A percentile compares a stretch with the other conserved stretches of the same genome.
Conservation (phyloP, 2,113 vertebrate genomes). For the Damaliscus lunatus region DNA sequence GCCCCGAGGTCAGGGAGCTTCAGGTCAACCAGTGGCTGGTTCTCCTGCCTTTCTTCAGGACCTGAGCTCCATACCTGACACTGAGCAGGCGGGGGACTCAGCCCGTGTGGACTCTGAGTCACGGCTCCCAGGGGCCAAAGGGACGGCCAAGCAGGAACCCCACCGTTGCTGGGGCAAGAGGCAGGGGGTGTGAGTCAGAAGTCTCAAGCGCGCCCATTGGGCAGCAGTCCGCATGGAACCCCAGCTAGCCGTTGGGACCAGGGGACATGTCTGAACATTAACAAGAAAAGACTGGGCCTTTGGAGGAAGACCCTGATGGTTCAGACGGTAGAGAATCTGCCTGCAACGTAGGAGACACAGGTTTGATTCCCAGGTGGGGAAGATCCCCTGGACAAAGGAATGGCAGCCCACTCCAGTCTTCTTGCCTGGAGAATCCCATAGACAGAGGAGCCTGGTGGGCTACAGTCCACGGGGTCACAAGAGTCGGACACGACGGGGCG, state of each 20-base stretch:
- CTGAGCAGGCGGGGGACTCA: not conserved
- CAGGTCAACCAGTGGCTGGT: not conserved
- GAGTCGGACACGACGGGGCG: not conserved
- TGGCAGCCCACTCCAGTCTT: not conserved
- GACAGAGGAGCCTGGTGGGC: not conserved
- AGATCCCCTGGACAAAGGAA: not conserved
- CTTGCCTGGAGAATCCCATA: not conserved
- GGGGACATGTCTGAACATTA: not conserved
- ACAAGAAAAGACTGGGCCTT: not conserved
- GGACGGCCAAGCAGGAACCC: no score
- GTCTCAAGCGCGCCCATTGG: no score
- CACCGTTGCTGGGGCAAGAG: accelerated
- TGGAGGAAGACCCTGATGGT: not conserved
- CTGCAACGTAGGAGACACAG: not conserved
- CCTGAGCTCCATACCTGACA: not conserved
- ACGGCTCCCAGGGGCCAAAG: not conserved
- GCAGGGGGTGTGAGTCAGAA: no score
- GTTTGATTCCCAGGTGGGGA: not conserved
- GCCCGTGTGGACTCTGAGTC: not conserved
- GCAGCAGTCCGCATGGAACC: not conserved
- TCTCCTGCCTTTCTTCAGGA: not conserved
- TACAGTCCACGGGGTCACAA: not conserved
- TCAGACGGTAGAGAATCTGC: not conserved
- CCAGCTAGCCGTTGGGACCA: not conserved
- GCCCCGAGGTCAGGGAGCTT: not conserved